Conservation (phyloP, 2,888 invertebrate species). For the Tridacna gigas region DNA sequence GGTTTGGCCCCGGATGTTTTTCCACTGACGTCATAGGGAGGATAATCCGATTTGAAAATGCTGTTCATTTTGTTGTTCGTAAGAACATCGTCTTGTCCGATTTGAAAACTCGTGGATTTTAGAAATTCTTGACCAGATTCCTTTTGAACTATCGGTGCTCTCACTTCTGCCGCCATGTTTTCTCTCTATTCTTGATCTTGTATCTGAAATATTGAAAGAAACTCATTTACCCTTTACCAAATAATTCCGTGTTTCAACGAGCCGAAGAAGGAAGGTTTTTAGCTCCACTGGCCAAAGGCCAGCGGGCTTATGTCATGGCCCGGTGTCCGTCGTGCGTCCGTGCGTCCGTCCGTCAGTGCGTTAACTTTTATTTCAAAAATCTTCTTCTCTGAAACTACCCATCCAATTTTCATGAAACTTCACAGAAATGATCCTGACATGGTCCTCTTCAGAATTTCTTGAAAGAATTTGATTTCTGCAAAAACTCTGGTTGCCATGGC, state of each 20-base stretch:
- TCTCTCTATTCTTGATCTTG: background rate
- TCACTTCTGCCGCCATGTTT: slow-evolving; percentile 44
- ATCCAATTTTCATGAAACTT: no score
- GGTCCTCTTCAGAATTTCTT: no score
- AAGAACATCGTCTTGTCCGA: slow-evolving; percentile 75
- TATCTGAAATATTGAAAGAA: slow-evolving; percentile 2
- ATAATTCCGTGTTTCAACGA: background rate
- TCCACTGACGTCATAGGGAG: slow-evolving; percentile 69
- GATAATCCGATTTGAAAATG: slow-evolving; percentile 80
- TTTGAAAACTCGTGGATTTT: slow-evolving; percentile 78
- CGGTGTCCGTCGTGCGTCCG: no score
- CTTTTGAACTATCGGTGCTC: slow-evolving; percentile 59
- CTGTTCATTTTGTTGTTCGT: slow-evolving; percentile 73
- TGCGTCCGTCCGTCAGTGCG: no score
- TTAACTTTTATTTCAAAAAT: no score
- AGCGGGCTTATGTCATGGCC: no score
- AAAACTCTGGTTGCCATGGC: no score
- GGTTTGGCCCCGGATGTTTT: slow-evolving; percentile 71
- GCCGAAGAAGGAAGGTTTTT: background rate
- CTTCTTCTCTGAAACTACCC: no score
- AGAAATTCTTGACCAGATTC: slow-evolving; percentile 72
- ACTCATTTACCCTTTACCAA: background rate
- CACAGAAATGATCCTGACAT: no score
- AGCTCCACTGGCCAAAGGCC: no score
- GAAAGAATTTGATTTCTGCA: no score